Evolutionary conservation across 2,113 vertebrate species (phyloP), one percentile per base, ranked within the genome.

Genomic region (Tricholaema leucomelas): DNA sequence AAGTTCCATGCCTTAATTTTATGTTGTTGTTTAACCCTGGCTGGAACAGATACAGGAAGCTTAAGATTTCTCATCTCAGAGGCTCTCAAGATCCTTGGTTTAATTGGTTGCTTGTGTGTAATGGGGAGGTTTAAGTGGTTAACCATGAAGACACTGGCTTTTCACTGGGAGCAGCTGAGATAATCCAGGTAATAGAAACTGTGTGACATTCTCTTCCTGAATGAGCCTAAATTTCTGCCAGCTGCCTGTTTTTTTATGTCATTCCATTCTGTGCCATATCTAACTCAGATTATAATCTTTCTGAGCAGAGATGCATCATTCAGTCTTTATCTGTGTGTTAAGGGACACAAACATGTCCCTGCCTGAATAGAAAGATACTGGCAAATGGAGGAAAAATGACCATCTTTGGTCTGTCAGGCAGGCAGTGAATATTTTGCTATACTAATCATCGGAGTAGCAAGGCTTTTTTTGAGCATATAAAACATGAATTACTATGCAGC

Each of bases 331-430:
- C 54, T 92, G 23, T 52, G n/a, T 89, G 66, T 58, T 15, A 31
- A 33, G 38, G 65, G 84, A 66, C 60, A 44, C 46, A 28, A 10
- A 23, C 6, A 0, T 84, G 42, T 40, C 52, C 35, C 59, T 71
- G 61, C 42, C 46, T 86, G 65, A 83, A 79, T 38, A 89, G 64
- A 73, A 65, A 52, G 48, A 70, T 50, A 81, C 42, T 59, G 76
- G 56, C 63, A 58, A 46, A 60, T 11, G 61, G 69, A 87, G 79
- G 24, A 55, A 93, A 83, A 93, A 85, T 85, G 0, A 87, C 91
- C 44, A 63, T 96, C 48, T 95, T 96, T 96, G 94, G 88, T 94
- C 90, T 90, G 58, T 87, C 59, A 87, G 72, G 72, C 91, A 90
- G 92, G 76, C 52, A 75, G 88, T 36, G 85, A 81, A 87, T 93